These are phyloP conservation scores for Petromus typicus DNA, from an alignment of 2,113 vertebrate genomes.

Conservation along the genomic window DNA sequence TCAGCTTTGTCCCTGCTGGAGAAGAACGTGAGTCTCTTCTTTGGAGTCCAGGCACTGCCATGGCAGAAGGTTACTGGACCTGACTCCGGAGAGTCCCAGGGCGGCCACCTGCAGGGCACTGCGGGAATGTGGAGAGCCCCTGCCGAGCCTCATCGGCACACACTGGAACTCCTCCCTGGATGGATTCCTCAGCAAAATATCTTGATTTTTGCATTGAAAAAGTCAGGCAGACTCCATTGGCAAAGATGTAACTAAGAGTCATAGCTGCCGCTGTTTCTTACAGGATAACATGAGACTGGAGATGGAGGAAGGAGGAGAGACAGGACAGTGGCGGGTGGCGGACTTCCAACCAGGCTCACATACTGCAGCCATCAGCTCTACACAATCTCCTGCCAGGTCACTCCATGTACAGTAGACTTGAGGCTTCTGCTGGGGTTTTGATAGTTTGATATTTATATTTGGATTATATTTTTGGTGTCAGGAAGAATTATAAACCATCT, in stretches of 20 bases:
- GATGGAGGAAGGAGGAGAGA: background rate
- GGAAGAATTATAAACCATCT: background rate
- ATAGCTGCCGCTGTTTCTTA: background rate
- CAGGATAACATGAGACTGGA: background rate
- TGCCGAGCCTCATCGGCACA: too few species aligned
- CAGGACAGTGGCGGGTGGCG: background rate
- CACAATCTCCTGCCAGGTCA: background rate
- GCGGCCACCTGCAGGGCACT: background rate
- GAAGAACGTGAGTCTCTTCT: conserved; percentile 24
- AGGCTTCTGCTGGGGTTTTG: background rate
- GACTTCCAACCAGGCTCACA: too few species aligned
- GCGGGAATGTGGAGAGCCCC: background rate
- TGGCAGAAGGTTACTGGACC: background rate
- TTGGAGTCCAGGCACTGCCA: background rate
- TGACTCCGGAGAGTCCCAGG: background rate
- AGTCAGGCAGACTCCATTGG: background rate
- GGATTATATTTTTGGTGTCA: background rate
- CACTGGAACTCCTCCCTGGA: background rate
- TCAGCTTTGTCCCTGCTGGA: background rate
- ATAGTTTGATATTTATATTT: background rate
- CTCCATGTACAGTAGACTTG: background rate
- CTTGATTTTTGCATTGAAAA: background rate
- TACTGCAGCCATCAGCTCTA: too few species aligned
- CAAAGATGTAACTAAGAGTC: background rate
- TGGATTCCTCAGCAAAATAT: background rate